Conservation (phyloP, 1,140 invertebrate species). For the Monomorium pharaonis region DNA sequence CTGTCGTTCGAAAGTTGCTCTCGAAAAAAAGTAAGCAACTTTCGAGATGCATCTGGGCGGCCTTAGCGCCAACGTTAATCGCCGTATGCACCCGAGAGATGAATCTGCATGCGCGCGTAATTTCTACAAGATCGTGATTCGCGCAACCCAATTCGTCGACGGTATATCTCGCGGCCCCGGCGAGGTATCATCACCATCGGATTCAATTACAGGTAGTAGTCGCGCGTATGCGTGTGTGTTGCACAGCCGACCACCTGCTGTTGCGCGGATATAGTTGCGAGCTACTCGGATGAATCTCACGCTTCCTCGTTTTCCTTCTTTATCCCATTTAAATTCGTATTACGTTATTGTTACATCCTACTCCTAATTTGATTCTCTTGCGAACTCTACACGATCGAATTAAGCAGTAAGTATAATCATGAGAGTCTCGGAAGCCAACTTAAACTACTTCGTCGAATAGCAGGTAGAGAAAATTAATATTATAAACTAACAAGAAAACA, state of each 20-base stretch:
- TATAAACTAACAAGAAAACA: neutral
- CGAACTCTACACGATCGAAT: neutral
- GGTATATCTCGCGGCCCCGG: slow-evolving; percentile 42
- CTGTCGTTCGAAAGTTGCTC: slow-evolving; percentile 14
- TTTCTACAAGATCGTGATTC: slow-evolving; percentile 59
- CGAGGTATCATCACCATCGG: neutral
- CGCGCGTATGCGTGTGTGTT: neutral
- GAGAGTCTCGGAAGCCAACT: neutral
- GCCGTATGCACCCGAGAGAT: neutral
- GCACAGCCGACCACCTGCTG: slow-evolving; percentile 52
- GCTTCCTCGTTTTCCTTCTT: neutral
- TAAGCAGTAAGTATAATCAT: neutral
- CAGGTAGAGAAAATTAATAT: neutral
- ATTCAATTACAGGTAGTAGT: slow-evolving; percentile 55
- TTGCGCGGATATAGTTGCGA: neutral
- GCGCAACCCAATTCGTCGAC: slow-evolving; percentile 54
- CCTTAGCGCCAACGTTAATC: neutral
- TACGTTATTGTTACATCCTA: neutral
- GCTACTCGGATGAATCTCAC: neutral
- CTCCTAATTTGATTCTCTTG: neutral
- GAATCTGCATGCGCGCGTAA: slow-evolving; percentile 2
- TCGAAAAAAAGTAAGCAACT: neutral
- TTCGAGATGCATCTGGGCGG: neutral
- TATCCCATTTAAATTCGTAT: neutral
- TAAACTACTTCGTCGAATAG: no score